Evolutionary conservation across 2,888 invertebrate species (phyloP), one percentile per base, ranked within the genome.

Genomic region (Agrochola lota): DNA sequence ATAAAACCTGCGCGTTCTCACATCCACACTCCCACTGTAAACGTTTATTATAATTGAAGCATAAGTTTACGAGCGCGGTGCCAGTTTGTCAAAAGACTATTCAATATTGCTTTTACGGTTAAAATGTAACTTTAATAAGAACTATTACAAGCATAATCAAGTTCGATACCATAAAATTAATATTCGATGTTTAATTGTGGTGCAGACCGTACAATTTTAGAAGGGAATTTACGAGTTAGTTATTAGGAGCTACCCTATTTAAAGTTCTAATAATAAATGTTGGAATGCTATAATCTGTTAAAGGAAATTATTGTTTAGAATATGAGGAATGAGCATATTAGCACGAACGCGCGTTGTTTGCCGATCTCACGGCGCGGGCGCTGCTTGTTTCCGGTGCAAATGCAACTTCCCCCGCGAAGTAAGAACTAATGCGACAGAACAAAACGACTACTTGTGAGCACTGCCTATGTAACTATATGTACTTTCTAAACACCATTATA

Each of bases 1-100:
- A 94, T 96, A 95, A 95, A 96, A 95, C 93, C 92, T 91, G 91
- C 91, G 91, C 94, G 91, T 93, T 94, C 94, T 93, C 95, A 95
- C 94, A 94, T 94, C 91, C 92, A 92, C 94, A 90, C 92, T 85
- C 92, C 91, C 92, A 92, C 93, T 91, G 92, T 94, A 93, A 94
- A 94, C 93, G 93, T 94, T 95, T 95, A 95, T 94, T 95, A 95
- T 95, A 95, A 96, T 96, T 95, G 94, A 95, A 95, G 92, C 93
- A 94, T 94, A 94, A 92, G 92, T 95, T 95, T 95, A 95, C 92
- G 94, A 94, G 87, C 88, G 92, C 94, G 94, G 94, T 92, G 90
- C 92, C 91, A 93, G 91, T 92, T 93, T 91, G 92, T 93, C 94
- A 94, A 93, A 95, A 92, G 91, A 83, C 85, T 87, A 88, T 92